Evolutionary conservation across 2,888 invertebrate genomes (phyloP).

Genomic region (Pristionchus exspectatus): DNA sequence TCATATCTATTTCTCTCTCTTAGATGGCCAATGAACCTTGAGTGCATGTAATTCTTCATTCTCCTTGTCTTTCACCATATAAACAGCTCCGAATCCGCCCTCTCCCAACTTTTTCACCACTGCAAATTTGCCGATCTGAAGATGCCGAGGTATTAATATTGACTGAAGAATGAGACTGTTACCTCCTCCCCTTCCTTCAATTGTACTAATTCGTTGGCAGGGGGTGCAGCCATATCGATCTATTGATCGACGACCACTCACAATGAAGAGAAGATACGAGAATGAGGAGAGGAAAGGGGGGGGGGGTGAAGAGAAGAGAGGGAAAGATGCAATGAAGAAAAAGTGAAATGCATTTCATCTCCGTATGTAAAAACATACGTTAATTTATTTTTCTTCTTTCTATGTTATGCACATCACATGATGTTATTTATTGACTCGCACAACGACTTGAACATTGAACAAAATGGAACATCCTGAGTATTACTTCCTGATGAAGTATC

Average conservation of each 20-base stretch:
- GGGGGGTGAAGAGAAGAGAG: not conserved
- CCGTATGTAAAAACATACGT: not conserved
- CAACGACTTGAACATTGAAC: constrained; percentile 15
- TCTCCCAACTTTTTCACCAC: constrained; percentile 68
- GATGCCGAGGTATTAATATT: not conserved
- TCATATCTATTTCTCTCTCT: not conserved
- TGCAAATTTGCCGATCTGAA: constrained; percentile 62
- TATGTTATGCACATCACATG: not conserved
- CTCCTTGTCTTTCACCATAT: constrained; percentile 62
- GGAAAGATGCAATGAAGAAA: not conserved
- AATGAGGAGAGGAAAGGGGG: not conserved
- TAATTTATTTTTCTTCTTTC: not conserved
- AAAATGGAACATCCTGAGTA: not conserved
- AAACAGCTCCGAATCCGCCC: constrained; percentile 71
- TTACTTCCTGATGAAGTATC: constrained; percentile 28
- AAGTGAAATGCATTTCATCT: not conserved
- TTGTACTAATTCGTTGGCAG: constrained; percentile 35
- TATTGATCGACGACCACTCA: constrained; percentile 24
- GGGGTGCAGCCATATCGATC: constrained; percentile 15
- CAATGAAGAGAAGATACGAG: not conserved
- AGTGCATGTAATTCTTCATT: constrained; percentile 62
- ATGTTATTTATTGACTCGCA: constrained; percentile 7
- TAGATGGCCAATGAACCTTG: constrained; percentile 55
- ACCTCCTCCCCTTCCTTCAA: constrained; percentile 45
- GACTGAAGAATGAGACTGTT: not conserved